phyloP scores from a whole-genome alignment of 2,888 invertebrate species.

The Eupithecia insigniata region DNA sequence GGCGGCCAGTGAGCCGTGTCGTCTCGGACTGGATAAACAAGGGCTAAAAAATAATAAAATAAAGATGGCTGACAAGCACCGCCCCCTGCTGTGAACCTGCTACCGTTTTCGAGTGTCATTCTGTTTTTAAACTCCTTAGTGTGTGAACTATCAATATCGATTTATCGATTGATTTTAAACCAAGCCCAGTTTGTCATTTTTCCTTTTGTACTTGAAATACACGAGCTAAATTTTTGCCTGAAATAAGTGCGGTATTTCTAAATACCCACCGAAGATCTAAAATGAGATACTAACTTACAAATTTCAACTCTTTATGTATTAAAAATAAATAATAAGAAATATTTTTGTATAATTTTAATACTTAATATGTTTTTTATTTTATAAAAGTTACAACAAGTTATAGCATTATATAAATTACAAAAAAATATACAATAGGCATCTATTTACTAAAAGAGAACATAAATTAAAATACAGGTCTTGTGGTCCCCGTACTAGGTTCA shows the following conservation, averaged over 20 bases:
- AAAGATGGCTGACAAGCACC: constrained; percentile 77
- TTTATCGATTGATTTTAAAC: constrained; percentile 12
- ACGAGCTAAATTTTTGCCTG: not conserved
- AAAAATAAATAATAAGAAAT: not conserved
- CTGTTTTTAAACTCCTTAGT: constrained; percentile 52
- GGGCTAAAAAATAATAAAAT: constrained; percentile 75
- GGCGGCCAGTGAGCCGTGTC: constrained; percentile 74
- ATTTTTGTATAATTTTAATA: too few species aligned
- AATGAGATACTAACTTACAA: not conserved
- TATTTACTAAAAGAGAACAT: too few species aligned
- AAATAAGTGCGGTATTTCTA: not conserved
- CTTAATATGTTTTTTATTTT: not conserved
- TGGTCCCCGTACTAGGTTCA: too few species aligned
- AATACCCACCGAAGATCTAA: not conserved
- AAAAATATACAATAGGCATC: too few species aligned
- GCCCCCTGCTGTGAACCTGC: constrained; percentile 77
- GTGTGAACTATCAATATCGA: constrained; percentile 13
- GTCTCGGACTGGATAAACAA: constrained; percentile 79
- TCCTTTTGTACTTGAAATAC: not conserved
- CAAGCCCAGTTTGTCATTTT: not conserved
- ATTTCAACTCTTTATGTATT: not conserved
- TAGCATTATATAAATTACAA: too few species aligned
- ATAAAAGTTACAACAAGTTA: not conserved
- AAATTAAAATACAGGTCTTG: too few species aligned
- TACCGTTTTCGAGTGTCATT: constrained; percentile 82